Evolutionary conservation across 2,888 invertebrate genomes (phyloP), one percentile per base, ranked within the genome.

Genomic region (Epistrophe grossulariae): DNA sequence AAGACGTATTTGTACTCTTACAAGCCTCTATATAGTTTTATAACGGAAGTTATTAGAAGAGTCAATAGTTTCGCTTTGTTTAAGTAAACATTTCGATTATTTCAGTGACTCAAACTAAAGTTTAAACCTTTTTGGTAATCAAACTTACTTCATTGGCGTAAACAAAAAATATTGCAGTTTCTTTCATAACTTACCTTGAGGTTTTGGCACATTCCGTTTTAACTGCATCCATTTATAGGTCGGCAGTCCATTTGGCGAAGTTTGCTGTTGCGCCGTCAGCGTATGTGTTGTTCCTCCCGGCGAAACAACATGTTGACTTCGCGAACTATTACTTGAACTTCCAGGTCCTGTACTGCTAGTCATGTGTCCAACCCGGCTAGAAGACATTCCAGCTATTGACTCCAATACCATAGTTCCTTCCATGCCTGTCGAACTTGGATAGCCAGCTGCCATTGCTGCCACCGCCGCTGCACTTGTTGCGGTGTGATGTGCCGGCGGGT

Each of bases 211-310:
- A 93, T 98, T 98, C 93, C 99, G 95, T 94, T 99, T 99, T 91
- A 99, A 97, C 94, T 99, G 98, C 99, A 99, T 99, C 99, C 99
- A 99, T 93, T 99, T 98, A 93, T 99, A 99, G 0, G 98, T 98
- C 31, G 98, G 98, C 84, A 98, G 89, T 89, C 90, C 92, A 79
- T 89, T 88, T 28, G 90, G 88, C 38, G 92, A 92, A 89, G 90
- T 92, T 66, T 92, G 92, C 38, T 92, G 92, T 89, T 92, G 92
- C 64, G 91, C 89, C 88, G 91, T 92, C 52, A 90, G 74, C 35
- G 88, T 88, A 77, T 78, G 17, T 24, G 90, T 91, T 40, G 91
- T 91, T 62, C 92, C 91, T 57, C 92, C 92, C 6, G 92, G 92
- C 7, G 92, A 92, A 31, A 91, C 90, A 71, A 92, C 91, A 85